Evolutionary conservation across 2,797 vertebrate genomes (phyloP), one percentile per base, ranked within the genome.

Genomic region (Eutrigla gurnardus): DNA sequence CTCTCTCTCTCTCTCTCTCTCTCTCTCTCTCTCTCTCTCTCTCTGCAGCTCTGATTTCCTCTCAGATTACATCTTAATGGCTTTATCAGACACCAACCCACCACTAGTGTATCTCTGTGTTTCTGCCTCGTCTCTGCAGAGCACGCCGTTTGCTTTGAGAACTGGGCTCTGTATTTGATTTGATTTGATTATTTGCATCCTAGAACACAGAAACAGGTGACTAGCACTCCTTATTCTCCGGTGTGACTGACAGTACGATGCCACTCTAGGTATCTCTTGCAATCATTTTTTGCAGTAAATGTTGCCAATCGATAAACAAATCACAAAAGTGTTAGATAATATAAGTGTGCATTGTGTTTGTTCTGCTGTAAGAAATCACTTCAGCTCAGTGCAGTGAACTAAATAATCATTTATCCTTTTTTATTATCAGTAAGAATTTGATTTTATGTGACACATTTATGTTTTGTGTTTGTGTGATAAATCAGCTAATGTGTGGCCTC

Each of bases 21-120:
- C 25, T 57, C 55, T 42, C 25, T 61, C 59, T 36, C 36, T 17
- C 49, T 35, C 52, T 10, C 57, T 50, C 45, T 12, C 18, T 25
- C 45, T 25, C 47, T 25, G n/a, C 25, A 49, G 52, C 71, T 75
- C 54, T 50, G 40, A 52, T 63, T 55, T 67, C 63, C 11, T 75
- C 67, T 70, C 50, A 73, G 17, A 67, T 78, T 53, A 55, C 52
- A 32, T 68, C 58, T 17, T 61, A 68, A 77, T 81, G 67, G 52
- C 15, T 12, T 62, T 36, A 65, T 36, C 10, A 54, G 25, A 58
- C 39, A 62, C 35, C 43, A 46, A 71, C 49, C 42, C 54, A 42
- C 52, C 9, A 43, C 13, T 58, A 12, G 14, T 47, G 39, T 43
- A 18, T 69, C 35, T 59, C 58, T 75, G 42, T 67, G 43, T 60